Conservation (phyloP, 2,113 vertebrate genomes). For the Danio rerio region DNA sequence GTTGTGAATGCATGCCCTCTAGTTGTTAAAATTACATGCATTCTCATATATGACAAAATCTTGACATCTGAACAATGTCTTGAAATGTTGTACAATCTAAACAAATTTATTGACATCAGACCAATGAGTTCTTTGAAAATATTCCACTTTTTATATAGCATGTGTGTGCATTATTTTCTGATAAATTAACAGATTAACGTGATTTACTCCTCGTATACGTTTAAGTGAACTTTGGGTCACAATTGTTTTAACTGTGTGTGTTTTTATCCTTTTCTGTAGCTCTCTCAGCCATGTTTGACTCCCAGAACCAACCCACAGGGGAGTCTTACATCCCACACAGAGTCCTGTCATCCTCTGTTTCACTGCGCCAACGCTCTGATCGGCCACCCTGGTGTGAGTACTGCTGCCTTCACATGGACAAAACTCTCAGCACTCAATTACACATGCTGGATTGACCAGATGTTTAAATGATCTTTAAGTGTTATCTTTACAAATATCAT, state of each 20-base stretch:
- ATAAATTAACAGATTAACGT: too few species aligned
- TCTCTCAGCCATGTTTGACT: slow-evolving; percentile 83
- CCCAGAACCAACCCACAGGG: slow-evolving; percentile 83
- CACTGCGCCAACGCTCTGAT: slow-evolving; percentile 84
- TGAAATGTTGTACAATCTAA: too few species aligned
- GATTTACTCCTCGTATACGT: neutral
- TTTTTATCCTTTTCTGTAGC: slow-evolving; percentile 61
- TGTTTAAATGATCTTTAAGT: neutral
- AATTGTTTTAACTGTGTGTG: neutral
- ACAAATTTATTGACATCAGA: too few species aligned
- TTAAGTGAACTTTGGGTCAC: neutral
- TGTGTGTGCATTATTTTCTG: too few species aligned
- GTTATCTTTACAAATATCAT: neutral
- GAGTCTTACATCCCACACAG: slow-evolving; percentile 87
- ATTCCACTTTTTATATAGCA: too few species aligned
- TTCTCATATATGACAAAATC: too few species aligned
- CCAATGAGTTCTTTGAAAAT: too few species aligned
- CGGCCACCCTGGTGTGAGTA: slow-evolving; percentile 97
- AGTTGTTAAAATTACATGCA: too few species aligned
- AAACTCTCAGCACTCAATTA: neutral
- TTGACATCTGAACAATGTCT: too few species aligned
- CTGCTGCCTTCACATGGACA: neutral
- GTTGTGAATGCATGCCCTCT: too few species aligned
- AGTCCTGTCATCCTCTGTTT: slow-evolving; percentile 83
- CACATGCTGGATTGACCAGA: neutral